phyloP scores from a whole-genome alignment of 1,140 invertebrate genomes.

The Marisa cornuarietis region DNA sequence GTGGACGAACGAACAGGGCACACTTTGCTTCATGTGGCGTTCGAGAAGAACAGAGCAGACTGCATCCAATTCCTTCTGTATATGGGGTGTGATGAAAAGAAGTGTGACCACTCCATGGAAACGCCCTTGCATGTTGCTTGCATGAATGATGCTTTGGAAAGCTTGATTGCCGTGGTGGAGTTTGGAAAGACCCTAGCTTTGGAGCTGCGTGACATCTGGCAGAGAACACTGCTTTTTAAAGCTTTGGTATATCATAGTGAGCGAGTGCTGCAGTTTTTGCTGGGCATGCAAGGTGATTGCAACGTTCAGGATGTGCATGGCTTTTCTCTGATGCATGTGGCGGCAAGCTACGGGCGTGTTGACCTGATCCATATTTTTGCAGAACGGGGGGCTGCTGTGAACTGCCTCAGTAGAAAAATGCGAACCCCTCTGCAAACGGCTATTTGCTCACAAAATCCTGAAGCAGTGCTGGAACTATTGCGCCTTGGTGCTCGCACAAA shows the following conservation, averaged over 20 bases:
- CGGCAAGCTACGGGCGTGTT: neutral
- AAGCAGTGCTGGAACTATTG: neutral
- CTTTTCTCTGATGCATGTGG: neutral
- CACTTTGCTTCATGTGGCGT: neutral
- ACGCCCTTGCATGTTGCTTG: neutral
- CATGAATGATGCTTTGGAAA: neutral
- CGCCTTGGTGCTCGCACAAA: neutral
- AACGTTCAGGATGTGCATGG: neutral
- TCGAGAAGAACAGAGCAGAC: neutral
- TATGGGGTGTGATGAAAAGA: constrained; percentile 1
- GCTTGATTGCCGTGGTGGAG: neutral
- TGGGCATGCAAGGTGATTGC: neutral
- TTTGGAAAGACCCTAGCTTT: neutral
- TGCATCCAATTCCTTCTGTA: neutral
- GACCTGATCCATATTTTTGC: neutral
- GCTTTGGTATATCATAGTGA: neutral
- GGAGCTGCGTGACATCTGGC: constrained; percentile 1
- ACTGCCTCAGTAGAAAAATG: neutral
- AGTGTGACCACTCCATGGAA: constrained; percentile 2
- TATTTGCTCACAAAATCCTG: neutral
- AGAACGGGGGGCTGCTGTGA: neutral
- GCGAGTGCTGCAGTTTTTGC: neutral
- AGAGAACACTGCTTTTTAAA: neutral
- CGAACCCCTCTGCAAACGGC: neutral
- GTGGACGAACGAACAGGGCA: neutral